A percentile compares a stretch with the other conserved stretches of the same genome.
These are phyloP conservation scores for Gryon sp. DNA, from an alignment of 1,140 invertebrate species.

Conservation along the genomic window DNA sequence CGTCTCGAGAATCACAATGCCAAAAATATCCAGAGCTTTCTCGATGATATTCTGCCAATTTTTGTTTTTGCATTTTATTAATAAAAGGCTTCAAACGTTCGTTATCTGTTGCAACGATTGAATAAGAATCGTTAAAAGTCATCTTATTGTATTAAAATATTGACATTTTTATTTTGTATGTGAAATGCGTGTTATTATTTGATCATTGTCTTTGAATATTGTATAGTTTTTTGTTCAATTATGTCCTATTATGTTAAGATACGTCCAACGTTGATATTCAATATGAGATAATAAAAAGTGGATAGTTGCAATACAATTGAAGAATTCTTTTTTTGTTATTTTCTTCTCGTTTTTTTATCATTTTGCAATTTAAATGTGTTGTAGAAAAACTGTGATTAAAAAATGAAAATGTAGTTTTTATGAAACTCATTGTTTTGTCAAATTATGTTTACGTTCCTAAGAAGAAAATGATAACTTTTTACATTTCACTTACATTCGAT, in stretches of 20 bases:
- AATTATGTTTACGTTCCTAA: too few relatives aligned
- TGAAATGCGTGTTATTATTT: constrained; percentile 31
- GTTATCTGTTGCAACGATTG: constrained; percentile 33
- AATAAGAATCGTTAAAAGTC: constrained; percentile 31
- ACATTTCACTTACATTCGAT: constrained; percentile 36
- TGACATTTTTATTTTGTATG: constrained; percentile 52
- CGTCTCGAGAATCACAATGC: constrained; percentile 16
- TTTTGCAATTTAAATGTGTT: constrained; percentile 32
- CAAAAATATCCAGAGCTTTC: constrained; percentile 18
- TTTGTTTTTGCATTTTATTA: constrained; percentile 12
- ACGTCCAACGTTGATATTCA: constrained; percentile 37
- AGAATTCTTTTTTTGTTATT: too few relatives aligned
- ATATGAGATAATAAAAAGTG: constrained; percentile 2
- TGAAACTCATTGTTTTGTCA: too few relatives aligned
- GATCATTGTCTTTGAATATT: constrained; percentile 28
- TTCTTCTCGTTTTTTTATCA: too few relatives aligned
- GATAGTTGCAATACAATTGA: too few relatives aligned
- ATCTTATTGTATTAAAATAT: constrained; percentile 44
- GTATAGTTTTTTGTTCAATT: not conserved
- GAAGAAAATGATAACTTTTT: too few relatives aligned
- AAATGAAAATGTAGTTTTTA: too few relatives aligned
- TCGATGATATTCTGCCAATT: constrained; percentile 19
- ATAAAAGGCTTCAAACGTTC: constrained; percentile 39
- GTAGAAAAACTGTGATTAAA: too few relatives aligned
- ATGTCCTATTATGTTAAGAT: constrained; percentile 18